Base-by-base conservation (phyloP, 2,113 vertebrate species). In the Tychaedon coryphoeus region DNA sequence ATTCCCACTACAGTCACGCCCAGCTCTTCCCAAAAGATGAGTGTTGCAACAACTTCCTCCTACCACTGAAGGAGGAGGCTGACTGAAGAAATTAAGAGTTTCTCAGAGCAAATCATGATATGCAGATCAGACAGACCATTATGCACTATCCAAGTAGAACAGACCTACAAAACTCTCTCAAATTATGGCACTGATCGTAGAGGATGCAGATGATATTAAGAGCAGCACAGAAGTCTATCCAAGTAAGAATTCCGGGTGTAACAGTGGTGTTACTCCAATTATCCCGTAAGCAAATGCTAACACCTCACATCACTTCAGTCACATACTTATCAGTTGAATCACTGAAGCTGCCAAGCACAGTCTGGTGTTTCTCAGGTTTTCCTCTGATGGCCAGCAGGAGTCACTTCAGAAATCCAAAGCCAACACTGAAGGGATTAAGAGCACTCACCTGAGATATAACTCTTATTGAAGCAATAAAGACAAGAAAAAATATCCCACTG, bases 161-260 rank as follows among this genome's bases (percentile, higher is more conserved):
- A 81, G 53, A 64, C 7, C 19, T 31, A 81, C n/a, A 60, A 56
- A 69, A 53, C 34, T 56, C 25, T 73, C 71, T 79, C 25, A 62
- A 16, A 50, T 54, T 22, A 79, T 2, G 12, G 18, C 50, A 76
- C 47, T 42, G 24, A 62, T 86, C 0, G 0, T 5, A 25, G 31
- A 75, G 14, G 2, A 5, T 31, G 34, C 45, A 60, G 43, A n/a
- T 22, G 29, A 50, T 34, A 36, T 14, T 23, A 58, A 86, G 12
- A 91, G 40, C 42, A 58, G 45, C 42, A 48, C 1, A 12, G 38
- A 83, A 80, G 20, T 29, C 18, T 24, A 88, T 8, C 18, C 58
- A 92, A 76, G 72, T 34, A 54, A 83, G 88, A 96, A 80, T 42
- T 86, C 8, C 2, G 1, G 10, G 17, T 86, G 45, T 26, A 82